Conservation (phyloP, 2,888 invertebrate genomes). For the Venusia cambrica region DNA sequence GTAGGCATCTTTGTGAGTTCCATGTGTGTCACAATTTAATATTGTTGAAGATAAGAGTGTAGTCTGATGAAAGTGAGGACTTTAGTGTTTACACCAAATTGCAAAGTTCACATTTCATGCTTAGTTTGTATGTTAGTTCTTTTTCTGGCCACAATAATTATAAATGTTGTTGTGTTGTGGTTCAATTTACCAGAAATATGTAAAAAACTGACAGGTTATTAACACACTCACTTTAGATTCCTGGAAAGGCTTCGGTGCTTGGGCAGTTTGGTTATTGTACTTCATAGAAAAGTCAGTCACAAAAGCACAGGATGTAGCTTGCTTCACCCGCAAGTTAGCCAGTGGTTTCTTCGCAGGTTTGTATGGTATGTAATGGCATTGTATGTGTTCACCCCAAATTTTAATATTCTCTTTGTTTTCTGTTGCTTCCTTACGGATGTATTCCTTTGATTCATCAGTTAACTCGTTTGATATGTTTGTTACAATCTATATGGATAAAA, state of each 20-base stretch:
- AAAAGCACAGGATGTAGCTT: conserved; percentile 57
- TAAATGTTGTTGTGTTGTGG: no score
- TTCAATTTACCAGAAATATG: no score
- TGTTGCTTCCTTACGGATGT: conserved; percentile 55
- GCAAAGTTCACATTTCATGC: no score
- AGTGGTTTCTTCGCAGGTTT: conserved; percentile 59
- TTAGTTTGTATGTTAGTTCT: no score
- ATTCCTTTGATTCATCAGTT: conserved; percentile 69
- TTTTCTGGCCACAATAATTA: no score
- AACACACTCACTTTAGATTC: conserved; percentile 50
- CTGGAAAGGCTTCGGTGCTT: conserved; percentile 30
- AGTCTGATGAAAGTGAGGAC: no score
- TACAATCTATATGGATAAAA: conserved; percentile 60
- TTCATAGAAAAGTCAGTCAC: conserved; percentile 77
- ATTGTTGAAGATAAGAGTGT: no score
- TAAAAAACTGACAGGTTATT: no score
- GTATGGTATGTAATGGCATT: conserved; percentile 64
- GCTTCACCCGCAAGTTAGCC: conserved; percentile 58
- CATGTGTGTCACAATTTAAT: no score
- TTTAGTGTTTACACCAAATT: no score
- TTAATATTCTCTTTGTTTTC: conserved; percentile 58
- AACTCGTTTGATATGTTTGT: conserved; percentile 64
- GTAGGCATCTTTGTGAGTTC: no score
- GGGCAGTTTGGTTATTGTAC: conserved; percentile 44
- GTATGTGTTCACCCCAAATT: conserved; percentile 71